Percentiles rank a stretch among this genome's conserved stretches.
These are phyloP conservation scores for Takifugu flavidus DNA, from an alignment of 2,113 vertebrate genomes.

Conservation along the genomic window DNA sequence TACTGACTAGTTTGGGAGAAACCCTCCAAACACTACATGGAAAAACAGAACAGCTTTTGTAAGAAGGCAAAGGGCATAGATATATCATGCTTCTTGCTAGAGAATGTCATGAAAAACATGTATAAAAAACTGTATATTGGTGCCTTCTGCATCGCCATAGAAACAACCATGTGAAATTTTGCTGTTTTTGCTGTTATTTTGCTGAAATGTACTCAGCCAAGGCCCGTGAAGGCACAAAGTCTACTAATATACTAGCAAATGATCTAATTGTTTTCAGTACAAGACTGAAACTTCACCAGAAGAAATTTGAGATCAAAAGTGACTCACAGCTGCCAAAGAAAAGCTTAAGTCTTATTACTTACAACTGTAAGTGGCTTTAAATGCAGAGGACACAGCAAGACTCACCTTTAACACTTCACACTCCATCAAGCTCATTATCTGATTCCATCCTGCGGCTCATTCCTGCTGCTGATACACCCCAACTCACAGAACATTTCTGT, in stretches of 20 bases:
- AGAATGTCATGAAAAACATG: not conserved
- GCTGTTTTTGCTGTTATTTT: too few species aligned
- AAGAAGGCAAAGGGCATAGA: constrained; percentile 1
- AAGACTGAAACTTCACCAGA: constrained; percentile 29
- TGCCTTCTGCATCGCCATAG: constrained; percentile 23
- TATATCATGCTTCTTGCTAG: not conserved
- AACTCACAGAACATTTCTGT: constrained; percentile 33
- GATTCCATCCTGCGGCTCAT: constrained; percentile 64
- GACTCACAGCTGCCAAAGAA: constrained; percentile 25
- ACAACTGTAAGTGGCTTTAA: constrained; percentile 38
- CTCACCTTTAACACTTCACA: constrained; percentile 61
- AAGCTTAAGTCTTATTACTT: constrained; percentile 36
- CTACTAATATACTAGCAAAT: constrained; percentile 9
- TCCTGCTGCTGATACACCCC: constrained; percentile 42
- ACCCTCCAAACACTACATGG: not conserved
- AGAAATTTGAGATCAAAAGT: constrained; percentile 29
- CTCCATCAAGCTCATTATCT: constrained; percentile 66
- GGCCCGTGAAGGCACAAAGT: constrained; percentile 17
- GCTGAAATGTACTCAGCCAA: too few species aligned
- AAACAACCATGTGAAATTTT: constrained; percentile 36
- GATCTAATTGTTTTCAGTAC: constrained; percentile 59
- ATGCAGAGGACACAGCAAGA: constrained; percentile 57
- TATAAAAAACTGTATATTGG: too few species aligned
- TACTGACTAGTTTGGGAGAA: not conserved
- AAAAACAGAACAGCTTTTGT: constrained; percentile 1